Base-by-base conservation (phyloP, 1,140 invertebrate genomes). In the Ladona fulva region DNA sequence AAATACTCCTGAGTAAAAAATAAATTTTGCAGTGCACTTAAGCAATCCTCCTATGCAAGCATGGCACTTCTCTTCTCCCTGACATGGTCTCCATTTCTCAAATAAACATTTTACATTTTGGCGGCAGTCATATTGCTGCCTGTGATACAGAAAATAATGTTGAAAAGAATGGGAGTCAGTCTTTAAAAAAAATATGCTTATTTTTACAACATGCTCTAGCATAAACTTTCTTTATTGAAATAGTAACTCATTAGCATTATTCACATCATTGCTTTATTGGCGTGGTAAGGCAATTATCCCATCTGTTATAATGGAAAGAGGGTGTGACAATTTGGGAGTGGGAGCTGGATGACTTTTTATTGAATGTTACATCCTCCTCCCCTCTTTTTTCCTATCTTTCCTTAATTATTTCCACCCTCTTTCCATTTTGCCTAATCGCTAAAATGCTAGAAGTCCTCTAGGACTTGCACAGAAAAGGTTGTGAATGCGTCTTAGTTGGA, bases 81-180 rank as follows among this genome's bases (percentile, higher is more conserved):
- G 52, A 22, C 52, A 3, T 22, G 16, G 14, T 66, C 14, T 66
- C 16, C 52, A 66, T 66, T 66, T 66, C 52, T 66, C 52, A 19
- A 22, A 22, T 19, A 66, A 66, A 66, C 52, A 66, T 66, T 66
- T 19, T 19, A 66, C n/a, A 22, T 66, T 66, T 66, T 66, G 52
- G 52, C 52, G 52, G 52, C 52, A 66, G 52, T 66, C 52, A 66
- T 66, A 66, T 66, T 66, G 52, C 52, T 66, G 52, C n/a, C n/a
- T 66, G 52, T 22, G 52, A 66, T 66, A 66, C 52, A 66, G 14
- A 19, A 19, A 37, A 8, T 37, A 52, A 66, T 66, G 52, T 66
- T 66, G n/a, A 66, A 19, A 22, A 19, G 52, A 66, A 66, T 66
- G 52, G 52, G 52, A 66, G 52, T 66, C 52, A 66, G 52, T 66